phyloP scores from a whole-genome alignment of 1,140 invertebrate species.

The Tetraneura akinire region DNA sequence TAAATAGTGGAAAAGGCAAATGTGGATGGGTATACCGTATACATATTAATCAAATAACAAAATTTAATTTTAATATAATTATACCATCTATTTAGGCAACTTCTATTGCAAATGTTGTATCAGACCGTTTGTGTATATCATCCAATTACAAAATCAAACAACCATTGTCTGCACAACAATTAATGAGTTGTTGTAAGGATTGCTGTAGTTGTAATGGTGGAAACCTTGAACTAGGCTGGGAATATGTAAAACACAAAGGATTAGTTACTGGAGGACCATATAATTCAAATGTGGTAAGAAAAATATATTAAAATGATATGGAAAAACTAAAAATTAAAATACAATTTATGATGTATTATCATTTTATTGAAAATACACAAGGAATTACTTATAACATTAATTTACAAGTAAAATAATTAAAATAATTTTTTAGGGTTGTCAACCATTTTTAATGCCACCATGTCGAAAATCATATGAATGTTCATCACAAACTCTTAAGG shows the following conservation, averaged over 20 bases:
- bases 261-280: slow-evolving; percentile 51
- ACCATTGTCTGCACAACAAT: slow-evolving; percentile 59
- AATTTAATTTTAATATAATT: too few species aligned
- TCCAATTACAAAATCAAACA: slow-evolving; percentile 62
- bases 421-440: slow-evolving; percentile 24
- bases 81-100: slow-evolving; percentile 52
- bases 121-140: slow-evolving; percentile 70
- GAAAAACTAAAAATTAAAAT: too few species aligned
- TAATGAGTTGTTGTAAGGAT: slow-evolving; percentile 39
- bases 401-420: too few species aligned
- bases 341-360: too few species aligned
- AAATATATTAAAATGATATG: too few species aligned
- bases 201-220: slow-evolving; percentile 47
- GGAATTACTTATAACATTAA: too few species aligned
- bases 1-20: slow-evolving; percentile 23
- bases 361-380: too few species aligned
- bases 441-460: slow-evolving; percentile 21
- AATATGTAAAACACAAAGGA: slow-evolving; percentile 39
- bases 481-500: neutral
- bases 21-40: slow-evolving; percentile 14
- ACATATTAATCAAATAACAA: too few species aligned
- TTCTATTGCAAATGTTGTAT: slow-evolving; percentile 62
- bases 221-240: slow-evolving; percentile 20
- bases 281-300: slow-evolving; percentile 21
- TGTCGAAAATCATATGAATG: slow-evolving; percentile 15